These are phyloP conservation scores for Carollia perspicillata DNA, from an alignment of 2,113 vertebrate genomes.

Conservation along the genomic window DNA sequence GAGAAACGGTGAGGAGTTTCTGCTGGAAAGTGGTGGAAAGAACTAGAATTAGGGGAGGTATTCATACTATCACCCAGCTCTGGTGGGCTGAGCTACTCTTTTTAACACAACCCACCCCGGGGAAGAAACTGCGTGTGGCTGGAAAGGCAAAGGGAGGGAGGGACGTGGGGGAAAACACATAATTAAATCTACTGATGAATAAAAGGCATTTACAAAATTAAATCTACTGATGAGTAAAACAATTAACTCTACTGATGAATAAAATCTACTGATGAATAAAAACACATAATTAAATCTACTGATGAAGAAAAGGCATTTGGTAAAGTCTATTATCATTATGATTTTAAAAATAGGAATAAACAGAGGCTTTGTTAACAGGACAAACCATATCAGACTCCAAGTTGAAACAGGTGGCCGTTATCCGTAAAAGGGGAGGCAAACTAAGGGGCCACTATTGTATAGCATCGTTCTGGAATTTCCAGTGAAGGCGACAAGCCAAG, in stretches of 20 bases:
- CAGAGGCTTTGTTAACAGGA: neutral
- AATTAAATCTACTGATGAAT: neutral
- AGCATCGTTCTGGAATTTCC: neutral
- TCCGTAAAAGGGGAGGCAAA: neutral
- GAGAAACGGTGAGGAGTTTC: neutral
- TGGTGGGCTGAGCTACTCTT: neutral
- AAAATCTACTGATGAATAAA: neutral
- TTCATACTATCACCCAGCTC: neutral
- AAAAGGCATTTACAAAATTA: neutral
- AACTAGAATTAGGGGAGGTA: neutral
- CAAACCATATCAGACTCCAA: neutral
- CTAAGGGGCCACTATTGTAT: rapidly evolving
- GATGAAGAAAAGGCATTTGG: neutral
- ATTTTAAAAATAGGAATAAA: neutral
- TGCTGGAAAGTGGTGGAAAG: neutral
- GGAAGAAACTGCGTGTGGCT: neutral
- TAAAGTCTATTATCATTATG: neutral
- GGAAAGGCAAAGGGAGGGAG: no score
- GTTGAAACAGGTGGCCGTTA: neutral
- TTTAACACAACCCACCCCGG: rapidly evolving
- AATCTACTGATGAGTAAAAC: neutral
- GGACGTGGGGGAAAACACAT: no score
- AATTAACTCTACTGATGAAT: neutral
- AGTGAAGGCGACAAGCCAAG: neutral
- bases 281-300: neutral